Evolutionary conservation across 2,888 invertebrate species (phyloP), one percentile per base, ranked within the genome.

Genomic region (Callosobruchus maculatus): DNA sequence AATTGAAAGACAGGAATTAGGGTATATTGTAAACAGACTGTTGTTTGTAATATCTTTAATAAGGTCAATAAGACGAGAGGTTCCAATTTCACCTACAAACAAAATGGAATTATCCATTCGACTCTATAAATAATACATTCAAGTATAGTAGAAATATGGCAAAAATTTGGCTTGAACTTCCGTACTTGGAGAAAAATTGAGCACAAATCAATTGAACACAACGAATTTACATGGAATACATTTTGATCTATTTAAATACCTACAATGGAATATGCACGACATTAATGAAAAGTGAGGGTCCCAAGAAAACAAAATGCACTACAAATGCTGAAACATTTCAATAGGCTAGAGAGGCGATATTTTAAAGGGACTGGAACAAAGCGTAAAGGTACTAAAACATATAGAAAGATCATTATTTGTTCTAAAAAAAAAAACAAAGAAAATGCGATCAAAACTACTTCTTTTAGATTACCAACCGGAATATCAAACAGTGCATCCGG

Each of bases 151-250:
- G 49, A 13, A 49, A 79, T 82, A 82, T 82, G 83, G 83, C 82
- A 82, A 82, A 81, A 80, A 79, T 82, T 83, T 82, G 83, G 82
- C 82, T 80, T 81, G 80, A 82, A 80, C 78, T 13, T 49, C 49
- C 49, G 49, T 49, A 49, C 4, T 26, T 18, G 49, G 77, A 74
- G 71, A 77, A 80, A 82, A 80, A 81, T 79, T 83, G 82, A 82
- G 81, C 82, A 82, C 81, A 81, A 82, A 80, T 75, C 74, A 74
- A 49, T 5, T 49, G 49, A 49, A 49, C 49, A 49, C 49, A 49
- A 49, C 13, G 13, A 49, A 13, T 49, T 49, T 49, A 49, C 49
- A 13, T 49, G 49, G 49, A 49, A 49, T 49, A 49, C 13, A 49
- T 49, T 49, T 49, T 18, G 13, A 9, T 30, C n/a, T n/a, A 9